Conservation (phyloP, 2,797 vertebrate species). For the Florisuga fusca region DNA sequence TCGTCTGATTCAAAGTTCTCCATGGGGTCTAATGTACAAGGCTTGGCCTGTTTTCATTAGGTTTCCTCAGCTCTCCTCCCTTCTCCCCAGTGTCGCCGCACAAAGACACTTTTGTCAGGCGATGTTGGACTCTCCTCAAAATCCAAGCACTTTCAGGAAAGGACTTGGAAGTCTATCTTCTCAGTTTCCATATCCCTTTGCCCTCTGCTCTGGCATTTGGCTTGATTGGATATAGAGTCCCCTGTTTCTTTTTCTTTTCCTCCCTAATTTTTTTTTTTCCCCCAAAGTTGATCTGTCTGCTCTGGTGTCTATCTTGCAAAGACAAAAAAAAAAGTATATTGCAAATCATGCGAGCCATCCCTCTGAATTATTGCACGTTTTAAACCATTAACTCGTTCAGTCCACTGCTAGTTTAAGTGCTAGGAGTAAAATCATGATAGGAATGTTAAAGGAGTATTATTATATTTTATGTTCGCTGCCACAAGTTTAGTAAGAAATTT, state of each 20-base stretch:
- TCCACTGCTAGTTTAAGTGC: not conserved
- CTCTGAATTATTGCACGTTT: slow-evolving; percentile 31
- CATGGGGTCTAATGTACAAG: slow-evolving; percentile 73
- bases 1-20: slow-evolving; percentile 70
- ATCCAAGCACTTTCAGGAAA: slow-evolving; percentile 82
- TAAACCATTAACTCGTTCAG: slow-evolving; percentile 61
- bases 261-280: not conserved
- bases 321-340: not conserved
- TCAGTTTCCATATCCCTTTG: slow-evolving; percentile 81
- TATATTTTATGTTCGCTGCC: slow-evolving; percentile 70
- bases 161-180: slow-evolving; percentile 84
- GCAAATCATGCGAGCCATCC: slow-evolving; percentile 10
- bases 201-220: slow-evolving; percentile 75
- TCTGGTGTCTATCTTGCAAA: slow-evolving; percentile 21
- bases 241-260: accelerated
- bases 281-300: slow-evolving; percentile 37
- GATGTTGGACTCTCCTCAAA: slow-evolving; percentile 76
- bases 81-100: slow-evolving; percentile 72
- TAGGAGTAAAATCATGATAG: slow-evolving; percentile 58
- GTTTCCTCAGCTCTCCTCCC: slow-evolving; percentile 73
- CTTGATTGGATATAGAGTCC: slow-evolving; percentile 58
- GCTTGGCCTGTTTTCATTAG: slow-evolving; percentile 74
- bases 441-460: slow-evolving; percentile 70
- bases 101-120: slow-evolving; percentile 82
- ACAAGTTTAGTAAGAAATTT: slow-evolving; percentile 72